Base-by-base conservation (phyloP, 2,888 invertebrate genomes). In the Papilio demoleus region DNA sequence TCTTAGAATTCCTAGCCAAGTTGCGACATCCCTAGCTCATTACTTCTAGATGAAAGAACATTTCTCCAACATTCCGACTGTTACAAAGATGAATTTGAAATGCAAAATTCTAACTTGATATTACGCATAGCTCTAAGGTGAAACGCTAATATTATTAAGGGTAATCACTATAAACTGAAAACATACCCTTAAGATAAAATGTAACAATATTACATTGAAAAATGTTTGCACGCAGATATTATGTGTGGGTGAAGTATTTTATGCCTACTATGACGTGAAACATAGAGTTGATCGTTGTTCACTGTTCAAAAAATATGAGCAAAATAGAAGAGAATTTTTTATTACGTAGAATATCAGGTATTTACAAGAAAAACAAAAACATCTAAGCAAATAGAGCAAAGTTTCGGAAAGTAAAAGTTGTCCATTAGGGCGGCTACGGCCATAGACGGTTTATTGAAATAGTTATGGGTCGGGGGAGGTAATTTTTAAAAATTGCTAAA, bases 361-460 rank as follows among this genome's bases (percentile, higher is more conserved):
- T 56, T 61, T 60, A 71, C 69, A 72, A 69, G 70, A 66, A 66
- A 67, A 70, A 68, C 66, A 76, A 73, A 77, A 78, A 79, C 81
- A 79, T 77, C 81, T 78, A 82, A 84, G 80, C 77, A 53, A 81
- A 79, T 79, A 82, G 81, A 85, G 83, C 83, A 86, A 87, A 85
- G 81, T 84, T 85, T 81, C 80, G 77, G 83, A 88, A 89, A 88
- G 88, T 82, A 87, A 88, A 88, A 88, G 88, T 88, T 83, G 82
- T 81, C 85, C 84, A 88, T 89, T 87, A 86, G 81, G 79, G 81
- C 75, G 81, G 81, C 81, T 83, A 87, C 83, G 84, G 85, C 86
- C 86, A 84, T 87, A 86, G 88, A 87, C 85, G 81, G 86, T 90
- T 88, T 89, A 90, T 90, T 90, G 88, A 88, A 88, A 90, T 88